Percentiles rank a stretch among this genome's conserved stretches.
phyloP scores from a whole-genome alignment of 1,140 invertebrate species.

The Euschistus heros region DNA sequence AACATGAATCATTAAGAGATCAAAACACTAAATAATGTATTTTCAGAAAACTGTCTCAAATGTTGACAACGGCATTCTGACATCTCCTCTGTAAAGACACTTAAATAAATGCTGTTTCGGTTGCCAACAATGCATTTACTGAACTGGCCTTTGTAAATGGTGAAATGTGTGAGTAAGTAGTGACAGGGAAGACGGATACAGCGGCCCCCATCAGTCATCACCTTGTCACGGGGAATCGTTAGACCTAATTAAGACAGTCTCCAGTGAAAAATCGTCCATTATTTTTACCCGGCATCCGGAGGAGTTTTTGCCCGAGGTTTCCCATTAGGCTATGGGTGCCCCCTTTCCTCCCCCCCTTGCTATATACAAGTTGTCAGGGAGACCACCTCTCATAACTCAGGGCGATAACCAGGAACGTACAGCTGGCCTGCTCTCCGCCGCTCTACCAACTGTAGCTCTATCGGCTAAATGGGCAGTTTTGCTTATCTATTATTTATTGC shows the following conservation, averaged over 20 bases:
- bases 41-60: too few species aligned
- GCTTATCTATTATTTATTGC: too few species aligned
- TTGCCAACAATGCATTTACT: too few species aligned
- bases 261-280: conserved; percentile 17
- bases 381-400: conserved; percentile 2
- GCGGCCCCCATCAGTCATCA: not conserved
- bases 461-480: too few species aligned
- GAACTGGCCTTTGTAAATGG: too few species aligned
- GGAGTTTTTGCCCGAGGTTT: not conserved
- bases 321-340: not conserved
- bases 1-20: too few species aligned
- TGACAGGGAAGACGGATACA: not conserved
- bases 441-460: not conserved
- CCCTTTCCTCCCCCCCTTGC: not conserved
- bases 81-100: too few species aligned
- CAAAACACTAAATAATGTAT: too few species aligned
- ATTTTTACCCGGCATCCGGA: conserved; percentile 8
- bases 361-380: not conserved
- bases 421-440: not conserved
- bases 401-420: not conserved
- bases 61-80: too few species aligned
- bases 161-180: not conserved
- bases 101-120: too few species aligned
- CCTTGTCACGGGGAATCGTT: conserved; percentile 1
- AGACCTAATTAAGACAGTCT: conserved; percentile 11